Evolutionary conservation across 2,888 invertebrate genomes (phyloP).

Genomic region (Volucella inflata): DNA sequence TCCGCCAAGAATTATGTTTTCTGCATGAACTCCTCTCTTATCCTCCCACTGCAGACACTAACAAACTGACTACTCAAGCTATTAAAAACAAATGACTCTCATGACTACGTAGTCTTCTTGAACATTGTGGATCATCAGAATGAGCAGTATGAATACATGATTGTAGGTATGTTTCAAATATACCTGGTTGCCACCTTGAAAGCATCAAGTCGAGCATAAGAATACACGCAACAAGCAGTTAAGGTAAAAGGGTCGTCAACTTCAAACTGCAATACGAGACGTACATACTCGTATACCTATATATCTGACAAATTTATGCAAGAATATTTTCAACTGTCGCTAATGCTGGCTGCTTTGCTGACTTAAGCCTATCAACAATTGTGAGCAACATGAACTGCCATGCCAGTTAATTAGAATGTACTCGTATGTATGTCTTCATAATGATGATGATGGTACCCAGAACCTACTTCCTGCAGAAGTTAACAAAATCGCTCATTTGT

Average conservation of each 20-base stretch:
- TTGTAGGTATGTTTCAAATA: conserved; percentile 9
- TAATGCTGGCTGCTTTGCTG: not conserved
- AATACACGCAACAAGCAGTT: conserved; percentile 42
- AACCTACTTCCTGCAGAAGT: conserved; percentile 50
- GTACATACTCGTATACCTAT: too few relatives aligned
- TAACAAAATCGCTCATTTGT: conserved; percentile 66
- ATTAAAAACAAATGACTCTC: conserved; percentile 36
- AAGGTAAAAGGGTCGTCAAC: conserved; percentile 50
- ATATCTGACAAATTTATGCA: conserved; percentile 8
- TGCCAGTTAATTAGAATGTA: conserved; percentile 71
- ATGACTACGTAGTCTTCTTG: conserved; percentile 44
- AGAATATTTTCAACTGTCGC: conserved; percentile 44
- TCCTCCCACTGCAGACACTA: conserved; percentile 24
- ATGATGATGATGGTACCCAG: conserved; percentile 62
- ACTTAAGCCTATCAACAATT: conserved; percentile 49
- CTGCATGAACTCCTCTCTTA: conserved; percentile 65
- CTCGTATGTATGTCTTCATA: conserved; percentile 35
- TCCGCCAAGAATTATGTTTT: conserved; percentile 68
- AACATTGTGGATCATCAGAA: conserved; percentile 44
- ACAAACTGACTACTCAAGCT: not conserved
- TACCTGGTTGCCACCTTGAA: conserved; percentile 62
- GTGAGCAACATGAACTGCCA: conserved; percentile 65
- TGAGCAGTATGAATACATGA: not conserved
- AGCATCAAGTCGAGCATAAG: conserved; percentile 64
- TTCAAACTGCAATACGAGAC: conserved; percentile 60